Percentiles rank a stretch among this genome's conserved stretches.
phyloP scores from a whole-genome alignment of 2,888 invertebrate genomes.

The Trichogramma dendrolimi region DNA sequence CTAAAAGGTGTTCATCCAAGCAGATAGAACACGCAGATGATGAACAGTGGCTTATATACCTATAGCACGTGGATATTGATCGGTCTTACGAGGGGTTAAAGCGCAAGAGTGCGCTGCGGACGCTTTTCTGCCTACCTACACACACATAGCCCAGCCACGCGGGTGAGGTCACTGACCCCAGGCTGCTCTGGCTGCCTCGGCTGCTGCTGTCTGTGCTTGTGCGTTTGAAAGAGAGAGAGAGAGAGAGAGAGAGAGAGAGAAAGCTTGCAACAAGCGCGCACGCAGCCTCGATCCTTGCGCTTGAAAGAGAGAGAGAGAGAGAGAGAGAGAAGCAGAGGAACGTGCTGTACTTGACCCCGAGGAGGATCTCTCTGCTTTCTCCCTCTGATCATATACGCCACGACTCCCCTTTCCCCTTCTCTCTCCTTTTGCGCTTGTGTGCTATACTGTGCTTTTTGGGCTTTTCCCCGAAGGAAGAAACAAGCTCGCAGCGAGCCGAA shows the following conservation, averaged over 20 bases:
- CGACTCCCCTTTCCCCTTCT: not conserved
- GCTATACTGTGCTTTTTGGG: no score
- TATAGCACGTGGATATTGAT: no score
- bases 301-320: not conserved
- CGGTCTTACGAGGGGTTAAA: no score
- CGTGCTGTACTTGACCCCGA: slow-evolving; percentile 44
- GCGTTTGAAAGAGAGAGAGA: not conserved
- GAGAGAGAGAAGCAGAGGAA: not conserved
- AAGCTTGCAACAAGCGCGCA: not conserved
- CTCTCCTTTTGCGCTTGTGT: not conserved
- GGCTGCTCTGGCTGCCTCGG: not conserved
- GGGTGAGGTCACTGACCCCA: not conserved
- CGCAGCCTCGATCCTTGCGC: not conserved
- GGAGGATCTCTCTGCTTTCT: slow-evolving; percentile 24
- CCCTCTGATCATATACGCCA: not conserved
- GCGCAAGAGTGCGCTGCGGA: no score
- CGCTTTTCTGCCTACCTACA: not conserved
- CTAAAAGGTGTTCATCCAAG: no score
- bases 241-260: not conserved
- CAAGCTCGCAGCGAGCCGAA: no score
- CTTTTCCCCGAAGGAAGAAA: no score
- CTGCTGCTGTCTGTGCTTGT: not conserved
- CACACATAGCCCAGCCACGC: not conserved
- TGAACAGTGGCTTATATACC: no score
- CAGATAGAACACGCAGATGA: no score